Percentiles rank a stretch among this genome's conserved stretches.
These are phyloP conservation scores for Enhydra lutris DNA, from an alignment of 2,113 vertebrate species.

Conservation along the genomic window DNA sequence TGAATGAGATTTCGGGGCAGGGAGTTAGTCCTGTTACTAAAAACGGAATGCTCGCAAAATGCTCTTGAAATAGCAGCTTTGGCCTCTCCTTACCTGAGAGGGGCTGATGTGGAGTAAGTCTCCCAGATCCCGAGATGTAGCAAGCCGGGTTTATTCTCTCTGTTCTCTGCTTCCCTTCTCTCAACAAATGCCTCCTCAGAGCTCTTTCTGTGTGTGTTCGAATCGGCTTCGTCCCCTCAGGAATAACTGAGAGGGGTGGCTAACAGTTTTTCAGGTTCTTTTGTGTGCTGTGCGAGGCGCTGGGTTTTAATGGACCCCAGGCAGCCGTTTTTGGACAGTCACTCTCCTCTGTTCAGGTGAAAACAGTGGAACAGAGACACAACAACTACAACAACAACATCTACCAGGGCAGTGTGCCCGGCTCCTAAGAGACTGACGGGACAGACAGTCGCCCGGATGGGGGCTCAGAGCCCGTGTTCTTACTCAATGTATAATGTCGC, in stretches of 20 bases:
- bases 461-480: not conserved
- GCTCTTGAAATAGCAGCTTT: not conserved
- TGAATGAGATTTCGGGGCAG: not conserved
- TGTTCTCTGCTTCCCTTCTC: slow-evolving; percentile 15
- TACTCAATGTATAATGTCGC: not conserved
- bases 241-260: not conserved
- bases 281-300: rapidly evolving
- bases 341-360: not conserved
- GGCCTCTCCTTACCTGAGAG: not conserved
- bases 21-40: not conserved
- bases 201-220: not conserved
- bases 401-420: not conserved
- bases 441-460: not conserved
- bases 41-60: slow-evolving; percentile 6
- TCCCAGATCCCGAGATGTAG: not conserved
- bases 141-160: not conserved
- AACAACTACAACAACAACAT: not conserved
- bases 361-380: not conserved
- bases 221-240: not conserved
- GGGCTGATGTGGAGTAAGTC: not conserved
- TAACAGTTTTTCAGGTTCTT: not conserved
- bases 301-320: not conserved
- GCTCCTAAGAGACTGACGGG: not conserved
- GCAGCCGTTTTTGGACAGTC: not conserved
- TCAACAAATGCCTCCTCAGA: not conserved